Percentiles rank a stretch among this genome's conserved stretches.
phyloP scores from a whole-genome alignment of 2,888 invertebrate genomes.

The Adelphocoris suturalis region DNA sequence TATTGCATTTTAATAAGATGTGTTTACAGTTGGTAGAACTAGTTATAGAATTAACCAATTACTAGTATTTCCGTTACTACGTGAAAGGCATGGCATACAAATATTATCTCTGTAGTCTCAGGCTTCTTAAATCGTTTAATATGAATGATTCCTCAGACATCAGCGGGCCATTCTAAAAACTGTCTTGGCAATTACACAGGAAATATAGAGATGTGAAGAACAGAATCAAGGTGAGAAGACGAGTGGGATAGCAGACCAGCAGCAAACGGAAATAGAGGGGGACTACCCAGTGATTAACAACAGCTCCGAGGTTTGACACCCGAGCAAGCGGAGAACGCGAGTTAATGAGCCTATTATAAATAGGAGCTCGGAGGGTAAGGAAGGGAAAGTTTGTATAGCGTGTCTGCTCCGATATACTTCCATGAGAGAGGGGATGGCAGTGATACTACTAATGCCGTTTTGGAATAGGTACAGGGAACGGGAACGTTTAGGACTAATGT shows the following conservation, averaged over 20 bases:
- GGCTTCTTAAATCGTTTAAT: background rate
- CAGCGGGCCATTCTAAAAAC: conserved; percentile 38
- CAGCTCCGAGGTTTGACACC: conserved; percentile 60
- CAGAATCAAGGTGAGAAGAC: conserved; percentile 33
- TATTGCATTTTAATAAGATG: too few relatives aligned
- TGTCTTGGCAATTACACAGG: conserved; percentile 48
- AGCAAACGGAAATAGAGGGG: conserved; percentile 43
- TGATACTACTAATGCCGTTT: conserved; percentile 43
- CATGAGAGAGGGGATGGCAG: conserved; percentile 24
- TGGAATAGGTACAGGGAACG: background rate
- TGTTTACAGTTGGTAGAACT: too few relatives aligned
- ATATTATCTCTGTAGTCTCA: background rate
- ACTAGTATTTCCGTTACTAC: too few relatives aligned
- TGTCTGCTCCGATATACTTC: conserved; percentile 17
- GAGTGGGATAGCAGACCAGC: conserved; percentile 23
- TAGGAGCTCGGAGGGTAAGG: conserved; percentile 33
- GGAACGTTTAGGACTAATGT: conserved; percentile 63
- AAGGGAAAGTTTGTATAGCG: conserved; percentile 47
- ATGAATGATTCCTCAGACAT: conserved; percentile 16
- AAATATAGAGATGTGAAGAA: background rate
- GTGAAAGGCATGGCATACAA: background rate
- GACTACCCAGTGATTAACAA: conserved; percentile 65
- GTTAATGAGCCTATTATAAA: conserved; percentile 70
- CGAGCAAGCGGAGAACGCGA: conserved; percentile 61
- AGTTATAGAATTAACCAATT: too few relatives aligned